A percentile compares a stretch with the other conserved stretches of the same genome.
Conservation (phyloP, 2,888 invertebrate genomes). For the Tenthredo mesomela region DNA sequence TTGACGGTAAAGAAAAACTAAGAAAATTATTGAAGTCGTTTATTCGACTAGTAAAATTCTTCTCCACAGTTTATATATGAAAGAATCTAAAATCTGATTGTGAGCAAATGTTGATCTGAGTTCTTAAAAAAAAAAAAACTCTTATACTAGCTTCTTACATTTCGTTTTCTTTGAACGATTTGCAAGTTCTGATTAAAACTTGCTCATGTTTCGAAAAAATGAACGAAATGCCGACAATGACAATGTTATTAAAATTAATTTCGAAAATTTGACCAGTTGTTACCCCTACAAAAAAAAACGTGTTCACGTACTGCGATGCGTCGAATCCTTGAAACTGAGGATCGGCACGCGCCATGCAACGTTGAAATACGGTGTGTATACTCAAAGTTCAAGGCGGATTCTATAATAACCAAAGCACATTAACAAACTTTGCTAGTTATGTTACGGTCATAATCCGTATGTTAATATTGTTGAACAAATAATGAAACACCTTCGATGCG, state of each 20-base stretch:
- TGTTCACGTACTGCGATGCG: neutral
- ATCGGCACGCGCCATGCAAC: neutral
- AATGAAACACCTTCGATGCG: neutral
- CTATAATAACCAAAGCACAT: neutral
- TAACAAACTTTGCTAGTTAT: neutral
- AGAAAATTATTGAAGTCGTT: no score
- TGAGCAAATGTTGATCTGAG: no score
- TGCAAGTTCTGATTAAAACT: neutral
- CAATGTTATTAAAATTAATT: neutral
- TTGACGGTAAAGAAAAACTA: no score
- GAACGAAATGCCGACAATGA: neutral
- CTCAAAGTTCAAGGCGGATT: neutral
- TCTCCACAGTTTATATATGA: no score
- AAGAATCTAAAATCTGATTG: no score
- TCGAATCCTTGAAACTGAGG: neutral
- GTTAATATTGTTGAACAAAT: neutral
- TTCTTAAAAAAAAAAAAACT: no score
- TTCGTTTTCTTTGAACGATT: neutral
- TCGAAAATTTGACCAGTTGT: neutral
- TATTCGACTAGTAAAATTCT: no score
- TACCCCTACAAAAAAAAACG: neutral
- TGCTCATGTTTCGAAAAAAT: neutral
- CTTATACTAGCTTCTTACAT: no score
- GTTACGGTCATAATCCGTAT: neutral
- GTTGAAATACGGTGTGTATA: neutral